Base-by-base conservation (phyloP, 2,113 vertebrate genomes). In the Cardinalis cardinalis region DNA sequence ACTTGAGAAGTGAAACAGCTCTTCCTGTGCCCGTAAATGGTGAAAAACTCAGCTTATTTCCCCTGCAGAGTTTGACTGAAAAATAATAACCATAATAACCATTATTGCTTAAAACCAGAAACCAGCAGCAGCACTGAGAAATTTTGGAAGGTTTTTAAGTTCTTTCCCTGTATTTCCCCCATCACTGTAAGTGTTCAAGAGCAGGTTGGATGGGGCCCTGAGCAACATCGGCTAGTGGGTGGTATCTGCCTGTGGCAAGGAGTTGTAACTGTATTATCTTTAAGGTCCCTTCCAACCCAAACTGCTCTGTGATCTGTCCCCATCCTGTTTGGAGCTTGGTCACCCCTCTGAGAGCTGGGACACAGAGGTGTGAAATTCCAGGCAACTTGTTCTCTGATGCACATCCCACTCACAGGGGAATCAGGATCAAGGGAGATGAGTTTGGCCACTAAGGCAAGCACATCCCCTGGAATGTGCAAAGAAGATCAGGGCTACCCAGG, bases 1-100 rank as follows among this genome's bases (percentile, higher is more conserved):
- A 91, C 89, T 87, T 76, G 60, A 84, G 90, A 96, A 94, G 71
- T 86, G 93, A 95, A 95, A 88, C 79, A 1, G 81, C 69, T 94
- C 94, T 97, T 97, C 96, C 96, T 96, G 95, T 96, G 90, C 95
- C 93, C 56, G 51, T 95, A 95, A 96, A 85, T 8, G 76, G 56
- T 11, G 43, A 90, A 87, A 69, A 92, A 46, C 86, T 95, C 74
- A 38, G 49, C 87, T 75, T 83, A 84, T 93, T 96, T 93, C 91
- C 93, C 93, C 69, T 51, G 40, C 55, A 58, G 66, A 81, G 76
- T 72, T 92, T 61, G 78, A 80, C 89, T 94, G 92, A 68, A 95
- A 92, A 72, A 84, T 89, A 95, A 81, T 91, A 88, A 82, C 77
- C 76, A 84, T 89, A 95, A 81, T 91, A 88, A 82, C 77, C 76